Conservation (phyloP, 37 sponge, comb jelly and placozoan genomes). For the Cladorhizidae sp. region DNA sequence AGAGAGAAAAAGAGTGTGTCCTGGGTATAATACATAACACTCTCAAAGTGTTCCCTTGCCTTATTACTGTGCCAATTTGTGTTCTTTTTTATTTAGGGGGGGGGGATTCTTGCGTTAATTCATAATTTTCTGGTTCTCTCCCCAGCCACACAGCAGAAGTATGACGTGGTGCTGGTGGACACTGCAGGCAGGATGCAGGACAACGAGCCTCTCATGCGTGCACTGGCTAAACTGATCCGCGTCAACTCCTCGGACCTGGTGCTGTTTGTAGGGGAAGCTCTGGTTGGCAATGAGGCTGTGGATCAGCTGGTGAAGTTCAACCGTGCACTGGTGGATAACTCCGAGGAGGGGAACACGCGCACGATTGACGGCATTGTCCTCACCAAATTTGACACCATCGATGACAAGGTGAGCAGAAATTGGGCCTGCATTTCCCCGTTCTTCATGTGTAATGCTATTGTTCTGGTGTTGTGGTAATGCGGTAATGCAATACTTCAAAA, state of each 20-base stretch:
- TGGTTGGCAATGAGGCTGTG: conserved; percentile 97
- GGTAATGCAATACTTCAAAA: not conserved
- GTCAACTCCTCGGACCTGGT: conserved; percentile 90
- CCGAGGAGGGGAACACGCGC: conserved; percentile 48
- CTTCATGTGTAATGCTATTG: not conserved
- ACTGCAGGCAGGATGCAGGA: conserved; percentile 98
- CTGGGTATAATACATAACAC: too few relatives aligned
- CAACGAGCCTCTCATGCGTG: conserved; percentile 96
- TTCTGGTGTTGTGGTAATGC: not conserved
- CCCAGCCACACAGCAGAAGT: conserved; percentile 71
- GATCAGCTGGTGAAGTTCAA: conserved; percentile 96
- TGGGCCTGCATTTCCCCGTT: too few relatives aligned
- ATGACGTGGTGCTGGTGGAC: conserved; percentile 94
- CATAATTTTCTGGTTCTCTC: not conserved
- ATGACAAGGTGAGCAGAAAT: conserved; percentile 95
- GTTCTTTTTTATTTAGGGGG: not conserved
- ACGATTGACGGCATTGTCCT: conserved; percentile 95
- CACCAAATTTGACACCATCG: conserved; percentile 97
- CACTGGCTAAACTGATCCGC: conserved; percentile 94
- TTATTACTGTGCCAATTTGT: not conserved
- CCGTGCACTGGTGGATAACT: conserved; percentile 83
- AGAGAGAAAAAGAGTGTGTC: not conserved
- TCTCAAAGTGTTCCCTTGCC: not conserved
- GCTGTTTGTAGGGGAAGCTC: conserved; percentile 96
- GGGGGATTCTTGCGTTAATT: not conserved